Conservation (phyloP, 2,113 vertebrate genomes). For the Ptilonorhynchus violaceus region DNA sequence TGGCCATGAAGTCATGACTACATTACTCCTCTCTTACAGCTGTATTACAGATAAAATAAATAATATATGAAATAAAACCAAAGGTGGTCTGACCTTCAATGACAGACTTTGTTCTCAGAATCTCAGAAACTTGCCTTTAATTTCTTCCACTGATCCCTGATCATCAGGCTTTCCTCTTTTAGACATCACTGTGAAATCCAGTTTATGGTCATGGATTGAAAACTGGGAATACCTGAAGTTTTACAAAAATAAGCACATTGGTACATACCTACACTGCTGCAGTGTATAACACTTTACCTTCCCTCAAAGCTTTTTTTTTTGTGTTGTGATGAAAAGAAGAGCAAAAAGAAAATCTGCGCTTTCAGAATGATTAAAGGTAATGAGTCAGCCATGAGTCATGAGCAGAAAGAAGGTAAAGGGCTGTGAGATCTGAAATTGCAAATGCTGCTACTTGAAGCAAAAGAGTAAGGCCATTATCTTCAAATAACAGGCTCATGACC, state of each 20-base stretch:
- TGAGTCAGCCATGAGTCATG: conserved; percentile 39
- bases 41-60: not conserved
- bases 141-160: not conserved
- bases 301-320: not conserved
- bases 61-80: not conserved
- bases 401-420: not conserved
- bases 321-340: not conserved
- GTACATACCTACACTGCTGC: not conserved
- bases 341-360: conserved; percentile 16
- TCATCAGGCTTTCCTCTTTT: not conserved
- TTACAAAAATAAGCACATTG: not conserved
- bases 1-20: not conserved
- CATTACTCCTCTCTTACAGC: not conserved
- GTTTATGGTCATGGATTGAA: not conserved
- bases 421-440: not conserved
- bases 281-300: not conserved
- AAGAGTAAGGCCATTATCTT: not conserved
- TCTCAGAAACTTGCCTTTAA: not conserved
- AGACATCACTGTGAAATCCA: not conserved
- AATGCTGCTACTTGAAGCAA: not conserved
- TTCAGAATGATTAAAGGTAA: conserved; percentile 40
- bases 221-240: not conserved
- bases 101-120: not conserved
- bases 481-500: conserved; percentile 12
- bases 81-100: not conserved